Base-by-base conservation (phyloP, 2,797 vertebrate genomes). In the Nannoperca obscura region DNA sequence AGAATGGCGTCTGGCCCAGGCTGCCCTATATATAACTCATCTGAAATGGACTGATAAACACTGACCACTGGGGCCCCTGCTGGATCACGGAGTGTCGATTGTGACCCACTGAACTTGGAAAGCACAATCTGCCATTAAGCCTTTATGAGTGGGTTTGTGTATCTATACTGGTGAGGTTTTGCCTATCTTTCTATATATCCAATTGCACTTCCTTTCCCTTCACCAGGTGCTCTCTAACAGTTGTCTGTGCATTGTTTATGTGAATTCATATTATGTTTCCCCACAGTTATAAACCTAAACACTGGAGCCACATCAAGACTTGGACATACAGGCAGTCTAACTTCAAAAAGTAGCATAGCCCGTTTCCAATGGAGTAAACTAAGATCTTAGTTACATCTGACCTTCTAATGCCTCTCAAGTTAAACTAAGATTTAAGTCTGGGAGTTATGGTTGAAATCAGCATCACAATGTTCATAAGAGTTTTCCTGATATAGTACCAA, bases 41-140 rank as follows among this genome's bases (percentile, higher is more conserved):
- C 94, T 94, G 93, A 94, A 94, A 93, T 92, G 87, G 92, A 90
- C 93, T 92, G 93, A 95, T 94, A 94, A 95, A 93, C 92, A 89
- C 81, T 77, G 89, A 90, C 90, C 89, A 90, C 85, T 77, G 82
- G 88, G 92, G 91, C 81, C 90, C 87, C 87, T 82, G 83, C 84
- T 86, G 88, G 88, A 91, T 89, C 89, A 86, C 61, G 76, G 88
- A 85, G 81, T 88, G 88, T 91, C 83, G 63, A 91, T 88, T 90
- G 91, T 93, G 91, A 93, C 93, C 91, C 87, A 91, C 87, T 94
- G 94, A 94, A 94, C 92, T 90, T 88, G 84, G 83, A 90, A 89
- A 86, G 85, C 85, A 80, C 87, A 92, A 92, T 90, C 85, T 91
- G 89, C 86, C 88, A 91, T 92, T 88, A 81, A 85, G 80, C 76